Evolutionary conservation across 1,140 invertebrate genomes (phyloP), one percentile per base, ranked within the genome.

Genomic region (Drosophila tropicalis): DNA sequence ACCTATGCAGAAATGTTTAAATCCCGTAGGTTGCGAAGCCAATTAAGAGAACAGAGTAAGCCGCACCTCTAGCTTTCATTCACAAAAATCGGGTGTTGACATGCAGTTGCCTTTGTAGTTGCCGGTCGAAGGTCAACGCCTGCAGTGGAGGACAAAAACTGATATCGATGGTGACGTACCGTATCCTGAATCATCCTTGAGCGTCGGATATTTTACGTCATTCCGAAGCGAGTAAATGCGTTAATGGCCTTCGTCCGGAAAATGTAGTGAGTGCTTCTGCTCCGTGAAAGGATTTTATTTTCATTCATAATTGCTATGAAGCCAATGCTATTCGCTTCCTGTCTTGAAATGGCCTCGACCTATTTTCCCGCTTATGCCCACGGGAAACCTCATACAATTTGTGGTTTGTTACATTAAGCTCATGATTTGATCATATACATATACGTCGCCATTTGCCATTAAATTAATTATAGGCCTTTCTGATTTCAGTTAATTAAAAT

Each of bases 301-400:
- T 57, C 55, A 84, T 89, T 89, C 84, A 87, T 87, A 84, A 87
- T 87, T 83, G 79, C 76, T 63, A 57, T 70, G 66, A 73, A 81
- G 68, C 68, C 17, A 73, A 41, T 41, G 29, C 44, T 68, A 76
- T 41, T 55, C 32, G 51, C 72, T 56, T 55, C 25, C 32, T 55
- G 62, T 67, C 12, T 9, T n/a, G 47, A 25, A 40, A 61, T 68
- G 82, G 55, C 75, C 79, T 86, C 67, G 83, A 82, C 79, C 79
- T 62, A 75, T 57, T 79, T 83, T 62, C 6, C 54, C 17, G 3
- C 6, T 39, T 56, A 57, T 65, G 61, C 72, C 83, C 72, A 64
- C 72, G 73, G 80, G 79, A 86, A 79, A 58, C 66, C 69, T 19
- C 61, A 71, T 44, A 63, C 44, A 41, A 40, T 5, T n/a, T 41